These are phyloP conservation scores for Periplaneta americana DNA, from an alignment of 1,140 invertebrate genomes.

Conservation along the genomic window DNA sequence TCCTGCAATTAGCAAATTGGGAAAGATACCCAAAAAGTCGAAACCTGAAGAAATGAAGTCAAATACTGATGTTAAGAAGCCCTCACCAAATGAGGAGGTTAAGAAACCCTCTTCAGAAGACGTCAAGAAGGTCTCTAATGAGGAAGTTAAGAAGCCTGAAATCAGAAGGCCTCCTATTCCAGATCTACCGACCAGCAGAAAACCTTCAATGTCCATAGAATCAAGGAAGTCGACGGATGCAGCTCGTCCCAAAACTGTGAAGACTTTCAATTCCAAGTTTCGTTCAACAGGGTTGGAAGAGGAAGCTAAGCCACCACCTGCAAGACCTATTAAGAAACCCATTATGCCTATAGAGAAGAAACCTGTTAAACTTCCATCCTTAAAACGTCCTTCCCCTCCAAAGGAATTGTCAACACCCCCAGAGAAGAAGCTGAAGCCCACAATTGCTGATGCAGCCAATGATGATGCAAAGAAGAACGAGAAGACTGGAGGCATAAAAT, in stretches of 20 bases:
- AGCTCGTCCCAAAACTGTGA: slow-evolving; percentile 73
- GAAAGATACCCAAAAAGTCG: slow-evolving; percentile 68
- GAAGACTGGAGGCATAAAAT: slow-evolving; percentile 72
- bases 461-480: slow-evolving; percentile 42
- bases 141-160: background rate
- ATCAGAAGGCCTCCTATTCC: slow-evolving; percentile 6
- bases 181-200: slow-evolving; percentile 50
- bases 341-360: slow-evolving; percentile 15
- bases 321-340: background rate
- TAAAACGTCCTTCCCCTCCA: slow-evolving; percentile 20
- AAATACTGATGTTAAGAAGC: too few species aligned
- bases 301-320: slow-evolving; percentile 70
- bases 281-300: slow-evolving; percentile 79
- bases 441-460: background rate
- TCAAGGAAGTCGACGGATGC: slow-evolving; percentile 57
- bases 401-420: slow-evolving; percentile 38
- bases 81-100: slow-evolving; percentile 26
- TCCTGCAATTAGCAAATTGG: slow-evolving; percentile 56
- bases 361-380: slow-evolving; percentile 1
- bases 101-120: slow-evolving; percentile 9
- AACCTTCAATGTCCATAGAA: slow-evolving; percentile 75
- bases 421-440: slow-evolving; percentile 67
- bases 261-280: slow-evolving; percentile 83
- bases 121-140: slow-evolving; percentile 14
- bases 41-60: slow-evolving; percentile 30